Evolutionary conservation across 2,888 invertebrate species (phyloP), one percentile per base, ranked within the genome.

Genomic region (Caenorhabditis japonica): DNA sequence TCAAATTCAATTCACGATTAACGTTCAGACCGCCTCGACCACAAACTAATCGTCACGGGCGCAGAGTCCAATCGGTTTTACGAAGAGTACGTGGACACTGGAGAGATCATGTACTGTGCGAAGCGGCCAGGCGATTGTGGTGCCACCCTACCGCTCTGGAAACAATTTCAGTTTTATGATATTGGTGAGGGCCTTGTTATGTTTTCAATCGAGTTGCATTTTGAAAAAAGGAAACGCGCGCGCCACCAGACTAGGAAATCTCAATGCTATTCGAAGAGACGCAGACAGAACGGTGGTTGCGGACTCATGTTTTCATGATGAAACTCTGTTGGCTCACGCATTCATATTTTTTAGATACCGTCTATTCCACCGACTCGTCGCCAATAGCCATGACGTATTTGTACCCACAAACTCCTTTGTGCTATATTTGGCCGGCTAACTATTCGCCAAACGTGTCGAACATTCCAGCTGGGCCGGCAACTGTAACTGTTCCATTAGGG

Each of bases 11-110:
- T 12, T 46, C 25, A 15, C 19, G 36, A n/a, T n/a, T n/a, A n/a
- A n/a, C n/a, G n/a, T 76, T 68, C 62, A 82, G 82, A 64, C 33
- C 68, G 78, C n/a, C 38, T 75, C 3, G 82, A 82, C 52, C 82
- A 82, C 34, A 81, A 79, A 43, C 43, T 82, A n/a, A 69, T 78
- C 17, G 52, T 62, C 3, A 74, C 70, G 30, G 62, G 68, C 7
- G 52, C 47, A 13, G 81, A 81, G 27, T 44, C 46, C 4, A 77
- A 80, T 47, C 55, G 75, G 3, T 69, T 76, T 2, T 70, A 70
- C 23, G 77, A 81, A 36, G 69, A 77, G 27, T 82, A 82, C 58
- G 53, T 43, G 10, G 53, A 76, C 12, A 74, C 76, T 2, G 66
- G 72, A 25, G 82, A 82, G 41, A 53, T 43, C 4, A 30, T 81